Conservation (phyloP, 1,140 invertebrate genomes). For the Archegozetes longisetosus region DNA sequence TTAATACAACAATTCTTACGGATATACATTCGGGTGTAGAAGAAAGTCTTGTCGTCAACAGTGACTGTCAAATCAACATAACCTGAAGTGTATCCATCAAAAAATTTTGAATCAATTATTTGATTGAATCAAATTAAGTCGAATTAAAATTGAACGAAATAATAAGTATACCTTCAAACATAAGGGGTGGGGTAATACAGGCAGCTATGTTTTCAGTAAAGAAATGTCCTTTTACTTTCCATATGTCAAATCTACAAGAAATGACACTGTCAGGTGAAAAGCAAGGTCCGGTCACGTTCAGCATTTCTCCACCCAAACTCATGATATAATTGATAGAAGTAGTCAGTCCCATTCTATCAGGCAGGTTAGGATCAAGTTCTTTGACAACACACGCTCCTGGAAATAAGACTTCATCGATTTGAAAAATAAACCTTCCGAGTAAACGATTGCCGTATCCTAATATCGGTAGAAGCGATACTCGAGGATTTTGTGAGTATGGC, state of each 20-base stretch:
- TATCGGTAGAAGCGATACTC: slow-evolving; percentile 58
- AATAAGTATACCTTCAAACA: slow-evolving; percentile 51
- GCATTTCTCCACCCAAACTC: slow-evolving; percentile 81
- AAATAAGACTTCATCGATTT: slow-evolving; percentile 84
- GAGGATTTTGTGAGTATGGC: slow-evolving; percentile 72
- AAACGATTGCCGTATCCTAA: slow-evolving; percentile 73
- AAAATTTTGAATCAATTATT: no score
- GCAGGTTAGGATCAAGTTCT: slow-evolving; percentile 22
- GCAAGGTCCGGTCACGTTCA: slow-evolving; percentile 88
- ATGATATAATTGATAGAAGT: slow-evolving; percentile 49
- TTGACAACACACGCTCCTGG: slow-evolving; percentile 55
- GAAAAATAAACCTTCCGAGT: slow-evolving; percentile 76
- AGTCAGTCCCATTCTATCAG: slow-evolving; percentile 29
- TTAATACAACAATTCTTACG: slow-evolving; percentile 38
- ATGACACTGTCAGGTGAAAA: slow-evolving; percentile 53
- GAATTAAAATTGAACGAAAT: background rate
- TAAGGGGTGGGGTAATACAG: slow-evolving; percentile 70
- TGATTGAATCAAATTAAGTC: no score
- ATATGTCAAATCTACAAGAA: slow-evolving; percentile 42
- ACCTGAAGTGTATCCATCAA: slow-evolving; percentile 31
- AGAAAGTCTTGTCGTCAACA: slow-evolving; percentile 57
- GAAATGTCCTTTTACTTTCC: slow-evolving; percentile 25
- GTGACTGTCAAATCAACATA: slow-evolving; percentile 74
- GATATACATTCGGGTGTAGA: slow-evolving; percentile 80
- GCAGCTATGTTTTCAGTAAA: slow-evolving; percentile 50